These are phyloP conservation scores for Erynnis tages DNA, from an alignment of 2,888 invertebrate species.

Conservation along the genomic window DNA sequence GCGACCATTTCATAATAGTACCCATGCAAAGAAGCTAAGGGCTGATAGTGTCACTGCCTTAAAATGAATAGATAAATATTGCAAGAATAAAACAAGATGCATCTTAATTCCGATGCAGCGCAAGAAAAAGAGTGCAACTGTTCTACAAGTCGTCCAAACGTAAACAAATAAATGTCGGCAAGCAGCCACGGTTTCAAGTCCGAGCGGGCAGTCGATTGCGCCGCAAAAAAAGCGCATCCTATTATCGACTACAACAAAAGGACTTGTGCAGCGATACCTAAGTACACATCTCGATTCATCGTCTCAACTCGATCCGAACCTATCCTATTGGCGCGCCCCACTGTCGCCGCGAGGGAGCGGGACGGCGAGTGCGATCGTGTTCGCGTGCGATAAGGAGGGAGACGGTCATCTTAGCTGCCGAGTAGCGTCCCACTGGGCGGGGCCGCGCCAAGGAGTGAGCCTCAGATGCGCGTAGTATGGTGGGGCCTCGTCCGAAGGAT, in stretches of 20 bases:
- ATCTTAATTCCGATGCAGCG: conserved; percentile 6
- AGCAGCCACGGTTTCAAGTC: conserved; percentile 48
- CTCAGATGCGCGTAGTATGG: conserved; percentile 84
- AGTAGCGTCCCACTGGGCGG: conserved; percentile 83
- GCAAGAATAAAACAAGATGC: conserved; percentile 22
- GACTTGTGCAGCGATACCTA: conserved; percentile 81
- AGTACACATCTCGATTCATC: conserved; percentile 82
- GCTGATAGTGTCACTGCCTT: neutral
- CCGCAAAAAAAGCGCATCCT: conserved; percentile 79
- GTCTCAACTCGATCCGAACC: conserved; percentile 79
- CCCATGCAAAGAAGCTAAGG: too few relatives aligned
- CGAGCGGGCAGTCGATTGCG: conserved; percentile 58
- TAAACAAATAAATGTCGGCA: conserved; percentile 56
- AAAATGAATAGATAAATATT: neutral
- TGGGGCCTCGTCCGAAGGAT: conserved; percentile 82
- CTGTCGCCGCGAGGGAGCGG: conserved; percentile 72
- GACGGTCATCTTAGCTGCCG: conserved; percentile 78
- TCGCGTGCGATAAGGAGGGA: conserved; percentile 68
- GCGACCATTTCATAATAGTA: neutral
- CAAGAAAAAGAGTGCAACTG: conserved; percentile 31
- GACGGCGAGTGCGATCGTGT: conserved; percentile 49
- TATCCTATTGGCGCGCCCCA: conserved; percentile 81
- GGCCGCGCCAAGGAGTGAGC: conserved; percentile 81
- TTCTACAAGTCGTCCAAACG: conserved; percentile 35
- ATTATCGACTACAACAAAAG: conserved; percentile 82